Evolutionary conservation across 2,888 invertebrate species (phyloP).

Genomic region (Barypeithes pellucidus): DNA sequence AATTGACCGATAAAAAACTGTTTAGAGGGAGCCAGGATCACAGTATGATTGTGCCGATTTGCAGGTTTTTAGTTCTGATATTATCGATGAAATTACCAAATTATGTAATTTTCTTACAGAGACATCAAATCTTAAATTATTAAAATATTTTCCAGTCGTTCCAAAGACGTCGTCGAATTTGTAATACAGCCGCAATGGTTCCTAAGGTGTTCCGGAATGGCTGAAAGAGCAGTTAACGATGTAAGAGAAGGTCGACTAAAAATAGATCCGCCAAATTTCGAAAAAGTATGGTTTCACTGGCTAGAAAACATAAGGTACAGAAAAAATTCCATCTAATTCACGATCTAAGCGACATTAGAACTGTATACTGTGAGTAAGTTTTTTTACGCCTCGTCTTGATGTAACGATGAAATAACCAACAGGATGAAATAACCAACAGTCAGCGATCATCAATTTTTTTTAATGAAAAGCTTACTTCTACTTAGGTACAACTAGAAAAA

Average conservation of each 20-base stretch:
- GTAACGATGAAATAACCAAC: too few species aligned
- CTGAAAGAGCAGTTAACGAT: conserved; percentile 85
- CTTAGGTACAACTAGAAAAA: too few species aligned
- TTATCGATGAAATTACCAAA: too few species aligned
- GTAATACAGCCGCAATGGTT: conserved; percentile 98
- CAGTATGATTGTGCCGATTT: conserved; percentile 96
- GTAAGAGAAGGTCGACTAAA: conserved; percentile 87
- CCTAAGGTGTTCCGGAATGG: conserved; percentile 93
- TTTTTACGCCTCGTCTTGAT: too few species aligned
- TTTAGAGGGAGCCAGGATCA: conserved; percentile 79
- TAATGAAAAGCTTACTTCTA: too few species aligned
- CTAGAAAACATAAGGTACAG: conserved; percentile 91
- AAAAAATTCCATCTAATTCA: too few species aligned
- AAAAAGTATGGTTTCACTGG: conserved; percentile 97
- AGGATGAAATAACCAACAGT: too few species aligned
- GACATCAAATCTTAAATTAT: too few species aligned
- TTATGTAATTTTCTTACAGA: too few species aligned
- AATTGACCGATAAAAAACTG: conserved; percentile 80
- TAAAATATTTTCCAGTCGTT: conserved; percentile 81
- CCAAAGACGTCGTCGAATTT: conserved; percentile 98
- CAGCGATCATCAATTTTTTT: too few species aligned
- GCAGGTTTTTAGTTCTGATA: conserved; percentile 69
- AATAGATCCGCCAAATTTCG: conserved; percentile 89
- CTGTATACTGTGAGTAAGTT: too few species aligned
- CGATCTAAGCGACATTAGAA: too few species aligned